phyloP scores from a whole-genome alignment of 2,888 invertebrate genomes.

The Cantharis nigra region DNA sequence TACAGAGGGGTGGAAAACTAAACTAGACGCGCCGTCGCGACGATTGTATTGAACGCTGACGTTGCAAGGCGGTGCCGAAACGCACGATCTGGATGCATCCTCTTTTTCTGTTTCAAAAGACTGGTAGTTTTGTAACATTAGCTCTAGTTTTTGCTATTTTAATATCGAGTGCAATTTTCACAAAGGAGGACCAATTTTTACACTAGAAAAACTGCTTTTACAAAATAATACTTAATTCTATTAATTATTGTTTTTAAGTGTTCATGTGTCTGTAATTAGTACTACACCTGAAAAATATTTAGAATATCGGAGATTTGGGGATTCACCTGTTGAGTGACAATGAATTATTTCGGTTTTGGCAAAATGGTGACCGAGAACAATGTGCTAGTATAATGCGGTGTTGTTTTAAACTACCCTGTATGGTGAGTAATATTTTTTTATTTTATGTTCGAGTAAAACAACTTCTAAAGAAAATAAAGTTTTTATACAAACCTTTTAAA shows the following conservation, averaged over 20 bases:
- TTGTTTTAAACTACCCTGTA: conserved; percentile 54
- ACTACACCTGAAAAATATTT: neutral
- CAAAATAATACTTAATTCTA: neutral
- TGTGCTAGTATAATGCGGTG: conserved; percentile 38
- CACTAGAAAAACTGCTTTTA: conserved; percentile 17
- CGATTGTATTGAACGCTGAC: conserved; percentile 55
- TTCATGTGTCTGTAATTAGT: conserved; percentile 5
- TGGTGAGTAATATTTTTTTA: conserved; percentile 48
- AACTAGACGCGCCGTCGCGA: conserved; percentile 54
- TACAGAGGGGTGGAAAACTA: conserved; percentile 20
- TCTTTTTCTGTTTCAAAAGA: conserved; percentile 16
- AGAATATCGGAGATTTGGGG: neutral
- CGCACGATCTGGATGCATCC: conserved; percentile 35
- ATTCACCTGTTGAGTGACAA: conserved; percentile 34
- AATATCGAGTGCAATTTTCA: neutral
- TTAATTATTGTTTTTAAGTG: neutral
- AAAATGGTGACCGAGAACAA: neutral
- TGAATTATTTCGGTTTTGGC: neutral
- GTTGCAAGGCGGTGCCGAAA: conserved; percentile 55
- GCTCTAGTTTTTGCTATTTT: conserved; percentile 1
- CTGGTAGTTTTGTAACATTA: neutral
- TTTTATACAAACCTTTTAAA: neutral
- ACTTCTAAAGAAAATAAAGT: neutral
- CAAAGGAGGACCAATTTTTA: neutral
- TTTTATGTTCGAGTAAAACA: neutral